These are phyloP conservation scores for Ctenopoma kingsleyae DNA, from an alignment of 2,797 vertebrate genomes.

Conservation along the genomic window DNA sequence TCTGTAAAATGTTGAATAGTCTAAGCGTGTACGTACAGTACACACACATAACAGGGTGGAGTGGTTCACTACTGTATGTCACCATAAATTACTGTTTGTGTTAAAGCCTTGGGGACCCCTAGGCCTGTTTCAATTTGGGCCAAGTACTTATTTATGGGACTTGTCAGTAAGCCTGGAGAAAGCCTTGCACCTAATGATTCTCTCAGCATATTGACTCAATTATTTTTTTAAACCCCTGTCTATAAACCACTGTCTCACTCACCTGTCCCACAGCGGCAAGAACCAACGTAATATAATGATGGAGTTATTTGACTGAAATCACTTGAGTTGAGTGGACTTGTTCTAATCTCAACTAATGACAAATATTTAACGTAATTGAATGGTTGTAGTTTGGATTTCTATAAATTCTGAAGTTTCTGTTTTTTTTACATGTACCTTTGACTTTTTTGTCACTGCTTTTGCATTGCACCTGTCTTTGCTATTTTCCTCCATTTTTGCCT, in stretches of 20 bases:
- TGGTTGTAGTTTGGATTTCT: background rate
- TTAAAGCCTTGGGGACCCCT: background rate
- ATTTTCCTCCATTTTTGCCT: background rate
- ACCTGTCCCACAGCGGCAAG: too few relatives aligned
- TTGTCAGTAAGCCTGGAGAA: conserved; percentile 8
- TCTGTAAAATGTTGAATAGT: conserved; percentile 8
- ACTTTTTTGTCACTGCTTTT: background rate
- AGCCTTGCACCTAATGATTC: background rate
- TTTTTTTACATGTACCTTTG: too few relatives aligned
- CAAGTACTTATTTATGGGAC: conserved; percentile 28
- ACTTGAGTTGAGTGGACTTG: too few relatives aligned
- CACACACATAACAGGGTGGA: conserved; percentile 4
- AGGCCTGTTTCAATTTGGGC: conserved; percentile 10
- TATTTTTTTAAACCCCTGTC: background rate
- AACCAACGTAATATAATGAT: too few relatives aligned
- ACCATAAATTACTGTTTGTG: conserved; percentile 53
- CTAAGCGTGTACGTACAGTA: conserved; percentile 15
- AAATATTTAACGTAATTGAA: too few relatives aligned
- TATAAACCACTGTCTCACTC: too few relatives aligned
- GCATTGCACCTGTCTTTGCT: background rate
- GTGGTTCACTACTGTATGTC: conserved; percentile 18
- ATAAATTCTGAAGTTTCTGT: background rate
- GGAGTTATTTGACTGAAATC: too few relatives aligned
- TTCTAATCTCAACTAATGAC: too few relatives aligned
- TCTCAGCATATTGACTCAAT: conserved; percentile 3